phyloP scores from a whole-genome alignment of 1,140 invertebrate species.

The Drosophila ambigua region DNA sequence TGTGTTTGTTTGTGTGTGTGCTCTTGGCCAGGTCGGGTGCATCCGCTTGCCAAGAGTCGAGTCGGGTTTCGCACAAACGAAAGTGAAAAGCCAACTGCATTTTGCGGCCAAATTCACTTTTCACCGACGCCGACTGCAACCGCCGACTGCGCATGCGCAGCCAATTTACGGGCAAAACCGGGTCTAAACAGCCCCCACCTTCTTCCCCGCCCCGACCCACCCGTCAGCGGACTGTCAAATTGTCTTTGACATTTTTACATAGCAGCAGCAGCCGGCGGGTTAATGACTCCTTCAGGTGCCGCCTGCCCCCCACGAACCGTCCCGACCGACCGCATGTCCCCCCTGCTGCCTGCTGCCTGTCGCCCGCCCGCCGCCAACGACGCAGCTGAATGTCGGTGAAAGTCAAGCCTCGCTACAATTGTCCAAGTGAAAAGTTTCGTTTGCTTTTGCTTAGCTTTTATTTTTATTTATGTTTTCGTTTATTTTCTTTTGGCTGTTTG shows the following conservation, averaged over 20 bases:
- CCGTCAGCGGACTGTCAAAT: slow-evolving; percentile 52
- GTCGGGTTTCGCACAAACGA: slow-evolving; percentile 77
- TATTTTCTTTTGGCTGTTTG: slow-evolving; percentile 41
- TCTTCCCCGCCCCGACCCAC: too few relatives aligned
- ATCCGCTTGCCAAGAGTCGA: slow-evolving; percentile 81
- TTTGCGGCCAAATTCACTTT: slow-evolving; percentile 64
- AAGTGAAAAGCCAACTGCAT: slow-evolving; percentile 78
- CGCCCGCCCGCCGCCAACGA: slow-evolving; percentile 4
- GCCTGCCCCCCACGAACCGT: neutral
- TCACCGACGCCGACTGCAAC: slow-evolving; percentile 33
- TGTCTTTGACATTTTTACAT: slow-evolving; percentile 75
- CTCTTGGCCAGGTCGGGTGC: slow-evolving; percentile 59
- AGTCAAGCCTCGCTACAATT: slow-evolving; percentile 80
- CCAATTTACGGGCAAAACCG: slow-evolving; percentile 68
- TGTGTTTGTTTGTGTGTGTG: slow-evolving; percentile 18
- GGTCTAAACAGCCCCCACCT: neutral
- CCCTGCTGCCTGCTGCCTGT: slow-evolving; percentile 3
- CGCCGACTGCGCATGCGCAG: slow-evolving; percentile 64
- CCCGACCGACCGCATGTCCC: too few relatives aligned
- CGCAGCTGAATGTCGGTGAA: slow-evolving; percentile 71
- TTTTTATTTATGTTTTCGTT: slow-evolving; percentile 32
- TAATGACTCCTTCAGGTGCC: slow-evolving; percentile 46
- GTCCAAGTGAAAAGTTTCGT: slow-evolving; percentile 80
- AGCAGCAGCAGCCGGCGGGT: slow-evolving; percentile 28
- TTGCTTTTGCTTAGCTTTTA: slow-evolving; percentile 62